Percentiles rank a stretch among this genome's conserved stretches.
phyloP scores from a whole-genome alignment of 2,113 vertebrate species.

The Zosterops lateralis region DNA sequence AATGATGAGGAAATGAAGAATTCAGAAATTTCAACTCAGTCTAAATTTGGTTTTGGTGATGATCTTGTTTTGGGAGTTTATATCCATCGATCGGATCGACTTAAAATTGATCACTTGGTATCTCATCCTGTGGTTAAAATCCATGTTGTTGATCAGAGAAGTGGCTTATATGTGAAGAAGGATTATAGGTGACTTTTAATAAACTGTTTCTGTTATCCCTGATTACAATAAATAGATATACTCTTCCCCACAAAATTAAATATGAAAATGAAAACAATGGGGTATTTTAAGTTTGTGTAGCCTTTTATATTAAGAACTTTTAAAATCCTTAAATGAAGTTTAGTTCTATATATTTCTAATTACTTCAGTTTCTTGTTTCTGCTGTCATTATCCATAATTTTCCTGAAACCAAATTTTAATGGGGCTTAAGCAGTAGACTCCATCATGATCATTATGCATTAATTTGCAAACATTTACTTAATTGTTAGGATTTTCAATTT shows the following conservation, averaged over 20 bases:
- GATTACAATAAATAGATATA: background rate
- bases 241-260: background rate
- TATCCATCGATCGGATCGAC: constrained; percentile 86
- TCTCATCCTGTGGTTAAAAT: constrained; percentile 95
- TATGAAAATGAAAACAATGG: background rate
- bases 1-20: constrained; percentile 61
- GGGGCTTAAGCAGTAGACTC: background rate
- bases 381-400: background rate
- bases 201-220: background rate
- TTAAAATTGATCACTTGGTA: constrained; percentile 85
- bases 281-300: background rate
- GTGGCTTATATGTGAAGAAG: constrained; percentile 88
- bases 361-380: background rate
- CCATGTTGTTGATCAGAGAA: constrained; percentile 87
- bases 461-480: background rate
- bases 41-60: constrained; percentile 74
- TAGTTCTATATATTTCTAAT: background rate
- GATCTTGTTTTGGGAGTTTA: constrained; percentile 88
- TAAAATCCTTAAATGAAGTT: background rate
- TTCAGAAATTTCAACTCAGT: constrained; percentile 55
- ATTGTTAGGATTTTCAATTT: background rate
- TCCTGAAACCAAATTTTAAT: background rate
- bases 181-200: constrained; percentile 83
- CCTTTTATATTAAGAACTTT: background rate
- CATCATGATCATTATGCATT: background rate